A percentile compares a stretch with the other conserved stretches of the same genome.
phyloP scores from a whole-genome alignment of 1,140 invertebrate genomes.

The Drosophila pseudoobscura region DNA sequence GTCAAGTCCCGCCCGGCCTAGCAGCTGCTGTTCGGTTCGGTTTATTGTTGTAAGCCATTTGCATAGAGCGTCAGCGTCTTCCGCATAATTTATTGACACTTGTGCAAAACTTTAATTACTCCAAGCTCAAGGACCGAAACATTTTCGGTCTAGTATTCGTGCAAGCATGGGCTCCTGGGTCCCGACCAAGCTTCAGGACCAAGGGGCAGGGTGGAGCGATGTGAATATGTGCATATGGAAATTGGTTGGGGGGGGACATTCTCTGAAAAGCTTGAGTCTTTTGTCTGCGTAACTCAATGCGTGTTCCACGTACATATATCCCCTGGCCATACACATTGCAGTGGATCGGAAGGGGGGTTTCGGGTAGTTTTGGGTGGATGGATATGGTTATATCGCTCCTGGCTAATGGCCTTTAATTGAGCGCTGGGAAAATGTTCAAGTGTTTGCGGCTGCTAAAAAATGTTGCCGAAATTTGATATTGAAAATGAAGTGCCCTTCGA shows the following conservation, averaged over 20 bases:
- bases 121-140: constrained; percentile 42
- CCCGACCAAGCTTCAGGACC: too few species aligned
- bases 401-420: constrained; percentile 80
- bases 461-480: constrained; percentile 72
- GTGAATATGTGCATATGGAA: constrained; percentile 72
- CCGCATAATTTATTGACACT: constrained; percentile 81
- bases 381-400: constrained; percentile 17
- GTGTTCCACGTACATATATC: constrained; percentile 55
- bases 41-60: constrained; percentile 66
- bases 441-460: constrained; percentile 74
- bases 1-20: constrained; percentile 10
- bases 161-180: constrained; percentile 10
- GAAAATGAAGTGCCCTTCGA: constrained; percentile 65
- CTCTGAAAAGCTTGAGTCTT: constrained; percentile 47
- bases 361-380: constrained; percentile 2
- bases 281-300: constrained; percentile 74
- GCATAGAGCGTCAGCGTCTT: constrained; percentile 61
- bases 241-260: constrained; percentile 43
- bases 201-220: constrained; percentile 18
- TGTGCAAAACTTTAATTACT: constrained; percentile 80
- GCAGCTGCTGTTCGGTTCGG: constrained; percentile 27
- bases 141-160: constrained; percentile 45
- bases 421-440: constrained; percentile 77
- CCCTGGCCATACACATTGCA: constrained; percentile 65
- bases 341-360: constrained; percentile 1